Evolutionary conservation across 2,888 invertebrate species (phyloP).

Genomic region (Iphiclides podalirius): DNA sequence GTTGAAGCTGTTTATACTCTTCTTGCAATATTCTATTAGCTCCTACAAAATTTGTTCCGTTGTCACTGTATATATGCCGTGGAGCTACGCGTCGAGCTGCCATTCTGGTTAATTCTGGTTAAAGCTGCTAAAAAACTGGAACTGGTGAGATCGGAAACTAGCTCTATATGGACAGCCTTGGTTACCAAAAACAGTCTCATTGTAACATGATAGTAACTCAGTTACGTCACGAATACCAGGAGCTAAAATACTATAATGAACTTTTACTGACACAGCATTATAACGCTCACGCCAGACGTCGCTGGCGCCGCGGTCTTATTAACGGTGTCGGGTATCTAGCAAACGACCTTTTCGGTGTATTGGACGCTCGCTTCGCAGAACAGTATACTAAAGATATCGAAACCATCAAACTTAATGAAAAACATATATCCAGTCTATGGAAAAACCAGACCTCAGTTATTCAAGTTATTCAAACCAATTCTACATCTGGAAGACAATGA

Average conservation of each 20-base stretch:
- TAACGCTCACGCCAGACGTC: too few relatives aligned
- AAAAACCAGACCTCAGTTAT: neutral
- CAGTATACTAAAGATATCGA: neutral
- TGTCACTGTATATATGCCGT: slow-evolving; percentile 26
- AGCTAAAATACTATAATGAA: slow-evolving; percentile 30
- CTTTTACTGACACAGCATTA: slow-evolving; percentile 8
- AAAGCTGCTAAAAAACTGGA: slow-evolving; percentile 24
- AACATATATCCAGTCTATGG: neutral
- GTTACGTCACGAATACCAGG: too few relatives aligned
- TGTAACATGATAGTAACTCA: too few relatives aligned
- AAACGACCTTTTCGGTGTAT: neutral
- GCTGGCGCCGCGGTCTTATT: too few relatives aligned
- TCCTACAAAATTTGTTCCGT: slow-evolving; percentile 21
- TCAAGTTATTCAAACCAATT: slow-evolving; percentile 14
- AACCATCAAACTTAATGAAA: neutral
- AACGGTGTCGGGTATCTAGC: neutral
- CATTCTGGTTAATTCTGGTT: slow-evolving; percentile 23
- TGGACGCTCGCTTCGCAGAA: neutral
- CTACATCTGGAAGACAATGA: neutral
- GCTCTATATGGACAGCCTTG: slow-evolving; percentile 30
- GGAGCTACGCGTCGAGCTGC: slow-evolving; percentile 24
- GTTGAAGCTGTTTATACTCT: slow-evolving; percentile 1
- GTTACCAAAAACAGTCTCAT: slow-evolving; percentile 31
- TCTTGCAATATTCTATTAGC: slow-evolving; percentile 6
- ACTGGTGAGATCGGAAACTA: slow-evolving; percentile 27